Percentiles rank a stretch among this genome's conserved stretches.
Evolutionary conservation across 2,888 invertebrate genomes (phyloP).

Genomic region (Entomobrya proxima): DNA sequence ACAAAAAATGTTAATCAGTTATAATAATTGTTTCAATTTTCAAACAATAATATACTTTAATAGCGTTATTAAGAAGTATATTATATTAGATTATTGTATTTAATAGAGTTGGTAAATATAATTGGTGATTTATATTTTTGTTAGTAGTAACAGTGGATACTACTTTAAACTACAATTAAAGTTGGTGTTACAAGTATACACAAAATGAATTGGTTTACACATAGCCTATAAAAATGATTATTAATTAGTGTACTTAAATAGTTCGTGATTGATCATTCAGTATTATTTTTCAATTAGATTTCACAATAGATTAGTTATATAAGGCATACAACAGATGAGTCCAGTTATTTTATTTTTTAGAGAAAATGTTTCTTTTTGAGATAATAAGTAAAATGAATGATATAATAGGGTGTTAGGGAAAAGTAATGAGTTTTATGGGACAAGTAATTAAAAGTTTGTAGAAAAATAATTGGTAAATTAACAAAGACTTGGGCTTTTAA

Average conservation of each 20-base stretch:
- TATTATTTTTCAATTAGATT: too few species aligned
- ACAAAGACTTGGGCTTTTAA: too few species aligned
- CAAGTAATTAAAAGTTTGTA: too few species aligned
- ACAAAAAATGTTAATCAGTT: not conserved
- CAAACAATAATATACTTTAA: not conserved
- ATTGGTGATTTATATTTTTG: constrained; percentile 23
- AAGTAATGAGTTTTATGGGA: too few species aligned
- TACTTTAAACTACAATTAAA: too few species aligned
- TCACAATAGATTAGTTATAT: not conserved
- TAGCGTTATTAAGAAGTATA: too few species aligned
- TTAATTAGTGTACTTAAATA: not conserved
- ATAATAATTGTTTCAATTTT: not conserved
- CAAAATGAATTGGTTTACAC: not conserved
- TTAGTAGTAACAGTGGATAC: constrained; percentile 9
- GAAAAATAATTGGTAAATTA: too few species aligned
- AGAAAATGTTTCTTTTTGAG: too few species aligned
- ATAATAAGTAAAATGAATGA: too few species aligned
- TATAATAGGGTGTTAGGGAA: too few species aligned
- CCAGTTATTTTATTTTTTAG: constrained; percentile 27
- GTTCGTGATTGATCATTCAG: constrained; percentile 13
- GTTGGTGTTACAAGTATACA: constrained; percentile 2
- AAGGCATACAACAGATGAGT: constrained; percentile 37
- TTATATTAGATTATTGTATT: not conserved
- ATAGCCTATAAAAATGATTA: not conserved
- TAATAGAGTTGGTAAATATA: not conserved